These are phyloP conservation scores for Cataglyphis cursor DNA, from an alignment of 2,888 invertebrate species.

Conservation along the genomic window DNA sequence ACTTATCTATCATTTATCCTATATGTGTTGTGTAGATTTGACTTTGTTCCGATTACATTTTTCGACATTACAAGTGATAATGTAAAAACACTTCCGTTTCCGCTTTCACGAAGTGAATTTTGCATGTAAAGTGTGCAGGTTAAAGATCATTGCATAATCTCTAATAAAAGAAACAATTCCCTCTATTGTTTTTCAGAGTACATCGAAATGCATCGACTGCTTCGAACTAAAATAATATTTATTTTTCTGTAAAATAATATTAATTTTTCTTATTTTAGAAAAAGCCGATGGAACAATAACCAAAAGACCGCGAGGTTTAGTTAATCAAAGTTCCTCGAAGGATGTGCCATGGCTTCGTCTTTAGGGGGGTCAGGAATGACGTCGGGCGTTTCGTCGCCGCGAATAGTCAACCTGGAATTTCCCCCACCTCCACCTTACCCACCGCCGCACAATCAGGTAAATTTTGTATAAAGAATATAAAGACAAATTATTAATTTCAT, in stretches of 20 bases:
- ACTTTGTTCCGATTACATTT: constrained; percentile 40
- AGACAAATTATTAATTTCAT: constrained; percentile 15
- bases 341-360: constrained; percentile 81
- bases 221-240: constrained; percentile 5
- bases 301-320: constrained; percentile 56
- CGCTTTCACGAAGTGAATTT: constrained; percentile 29
- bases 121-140: not conserved
- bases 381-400: constrained; percentile 79
- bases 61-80: constrained; percentile 13
- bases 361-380: constrained; percentile 81
- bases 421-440: constrained; percentile 92
- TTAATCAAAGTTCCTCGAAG: constrained; percentile 56
- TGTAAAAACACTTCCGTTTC: constrained; percentile 26
- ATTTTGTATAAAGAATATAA: not conserved
- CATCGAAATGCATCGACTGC: not conserved
- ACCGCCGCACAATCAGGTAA: constrained; percentile 87
- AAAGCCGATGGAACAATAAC: constrained; percentile 54
- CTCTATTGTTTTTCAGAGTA: constrained; percentile 11
- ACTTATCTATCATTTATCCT: constrained; percentile 51
- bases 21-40: not conserved
- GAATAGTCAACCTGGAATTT: constrained; percentile 89
- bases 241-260: constrained; percentile 19
- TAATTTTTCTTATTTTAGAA: constrained; percentile 35
- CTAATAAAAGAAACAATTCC: not conserved
- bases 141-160: constrained; percentile 26